These are phyloP conservation scores for Bombus soroeensis DNA, from an alignment of 1,140 invertebrate genomes.

Conservation along the genomic window DNA sequence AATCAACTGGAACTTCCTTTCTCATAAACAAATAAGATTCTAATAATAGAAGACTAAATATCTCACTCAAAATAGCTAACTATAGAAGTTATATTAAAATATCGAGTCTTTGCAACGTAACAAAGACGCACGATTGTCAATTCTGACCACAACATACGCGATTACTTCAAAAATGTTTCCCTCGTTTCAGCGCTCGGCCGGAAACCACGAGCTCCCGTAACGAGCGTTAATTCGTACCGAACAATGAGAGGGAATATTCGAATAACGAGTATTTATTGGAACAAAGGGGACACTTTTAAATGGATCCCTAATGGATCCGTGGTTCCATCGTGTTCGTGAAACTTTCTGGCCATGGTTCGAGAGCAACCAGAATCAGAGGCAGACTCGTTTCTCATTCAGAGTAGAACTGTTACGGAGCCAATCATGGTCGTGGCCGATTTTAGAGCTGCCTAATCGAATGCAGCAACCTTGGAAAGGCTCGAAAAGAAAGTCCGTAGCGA, in stretches of 20 bases:
- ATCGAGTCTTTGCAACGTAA: not conserved
- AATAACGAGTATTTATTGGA: slow-evolving; percentile 34
- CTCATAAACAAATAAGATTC: not conserved
- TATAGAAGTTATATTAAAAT: not conserved
- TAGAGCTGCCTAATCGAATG: slow-evolving; percentile 26
- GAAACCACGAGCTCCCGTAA: slow-evolving; percentile 2
- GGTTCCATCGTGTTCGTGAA: slow-evolving; percentile 1
- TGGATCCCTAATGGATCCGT: slow-evolving; percentile 26
- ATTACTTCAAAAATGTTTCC: not conserved
- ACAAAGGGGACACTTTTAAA: slow-evolving; percentile 34
- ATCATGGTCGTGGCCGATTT: not conserved
- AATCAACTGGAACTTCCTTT: not conserved
- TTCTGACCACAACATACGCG: not conserved
- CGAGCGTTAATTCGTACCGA: slow-evolving; percentile 33
- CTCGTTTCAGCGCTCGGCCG: not conserved
- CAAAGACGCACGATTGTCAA: not conserved
- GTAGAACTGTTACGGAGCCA: not conserved
- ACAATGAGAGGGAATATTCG: slow-evolving; percentile 26
- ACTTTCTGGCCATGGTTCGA: not conserved
- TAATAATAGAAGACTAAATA: not conserved
- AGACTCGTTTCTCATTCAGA: not conserved
- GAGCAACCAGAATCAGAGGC: not conserved
- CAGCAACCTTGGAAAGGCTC: slow-evolving; percentile 35
- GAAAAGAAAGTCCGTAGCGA: slow-evolving; percentile 23
- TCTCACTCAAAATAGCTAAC: not conserved